Conservation (phyloP, 2,113 vertebrate species). For the Hylia prasina region DNA sequence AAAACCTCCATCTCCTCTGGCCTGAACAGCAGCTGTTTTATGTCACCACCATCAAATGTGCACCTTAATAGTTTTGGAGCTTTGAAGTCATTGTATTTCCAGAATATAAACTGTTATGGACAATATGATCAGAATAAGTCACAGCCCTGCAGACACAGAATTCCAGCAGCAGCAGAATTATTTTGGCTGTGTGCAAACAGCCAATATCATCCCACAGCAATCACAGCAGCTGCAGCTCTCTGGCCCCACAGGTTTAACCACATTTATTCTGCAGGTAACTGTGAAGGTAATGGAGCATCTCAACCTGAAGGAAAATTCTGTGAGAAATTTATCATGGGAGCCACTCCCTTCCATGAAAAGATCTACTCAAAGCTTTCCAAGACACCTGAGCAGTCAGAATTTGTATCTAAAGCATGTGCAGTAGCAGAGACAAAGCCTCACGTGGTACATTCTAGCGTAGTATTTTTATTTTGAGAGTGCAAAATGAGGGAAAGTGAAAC, state of each 20-base stretch:
- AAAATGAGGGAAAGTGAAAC: not conserved
- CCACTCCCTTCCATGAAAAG: not conserved
- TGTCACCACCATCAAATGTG: not conserved
- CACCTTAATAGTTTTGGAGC: not conserved
- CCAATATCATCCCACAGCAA: not conserved
- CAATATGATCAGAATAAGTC: conserved; percentile 13
- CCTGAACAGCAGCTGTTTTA: not conserved
- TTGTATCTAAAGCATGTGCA: not conserved
- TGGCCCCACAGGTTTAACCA: not conserved
- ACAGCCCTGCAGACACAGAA: not conserved
- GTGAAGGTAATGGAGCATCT: not conserved
- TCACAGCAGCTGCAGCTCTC: not conserved
- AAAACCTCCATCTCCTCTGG: not conserved
- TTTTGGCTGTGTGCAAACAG: not conserved
- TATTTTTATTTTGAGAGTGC: not conserved
- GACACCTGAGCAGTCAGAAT: not conserved
- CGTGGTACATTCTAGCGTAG: not conserved
- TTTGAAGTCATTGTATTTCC: not conserved
- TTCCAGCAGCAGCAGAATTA: not conserved
- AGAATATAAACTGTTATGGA: not conserved
- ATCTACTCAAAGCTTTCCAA: not conserved
- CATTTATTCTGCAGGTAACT: not conserved
- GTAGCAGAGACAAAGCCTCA: not conserved
- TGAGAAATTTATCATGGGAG: not conserved
- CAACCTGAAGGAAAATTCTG: not conserved